Base-by-base conservation (phyloP, 2,888 invertebrate genomes). In the Callyntrura sp. region DNA sequence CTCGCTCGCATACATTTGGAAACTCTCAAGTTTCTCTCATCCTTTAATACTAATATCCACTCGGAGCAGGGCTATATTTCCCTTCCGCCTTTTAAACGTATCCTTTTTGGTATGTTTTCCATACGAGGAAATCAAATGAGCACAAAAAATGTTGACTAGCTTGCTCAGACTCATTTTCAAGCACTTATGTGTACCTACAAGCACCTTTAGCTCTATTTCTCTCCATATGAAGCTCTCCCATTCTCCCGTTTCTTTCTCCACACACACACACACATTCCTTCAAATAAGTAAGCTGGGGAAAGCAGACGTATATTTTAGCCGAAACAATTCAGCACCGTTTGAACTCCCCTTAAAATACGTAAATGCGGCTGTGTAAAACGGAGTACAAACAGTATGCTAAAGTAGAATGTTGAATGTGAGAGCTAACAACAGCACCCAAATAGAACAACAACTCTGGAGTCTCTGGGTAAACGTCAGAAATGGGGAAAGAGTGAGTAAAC, bases 401-500 rank as follows among this genome's bases (percentile, higher is more conserved):
- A 57, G 17, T 6, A 1, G 1, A 6, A 11, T 17, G 57, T 5
- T n/a, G n/a, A 23, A 62, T 62, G 14, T 8, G 25, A 62, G 17
- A 14, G 23, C 12, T 43, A 11, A 3, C 9, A 6, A 35, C 11
- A 4, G 35, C 60, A 17, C 17, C 20, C 12, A 17, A 8, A 17
- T 8, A 60, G 4, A n/a, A 51, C 51, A 51, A 51, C 12, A 51
- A 8, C 12, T 11, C n/a, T 14, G n/a, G 1, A 51, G 51, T 51
- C 51, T 51, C 62, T 62, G 9, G 25, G 25, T 62, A 20, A 35
- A 12, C 35, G 14, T 17, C 3, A 68, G 65, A 5, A 28, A 43
- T 5, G 43, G n/a, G 17, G 68, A 43, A 35, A 43, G 68, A 68
- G 17, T 68, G 17, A 68, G 68, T 68, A 68, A 68, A 68, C 68